These are phyloP conservation scores for Mylabris sibirica DNA, from an alignment of 2,888 invertebrate genomes.

Conservation along the genomic window DNA sequence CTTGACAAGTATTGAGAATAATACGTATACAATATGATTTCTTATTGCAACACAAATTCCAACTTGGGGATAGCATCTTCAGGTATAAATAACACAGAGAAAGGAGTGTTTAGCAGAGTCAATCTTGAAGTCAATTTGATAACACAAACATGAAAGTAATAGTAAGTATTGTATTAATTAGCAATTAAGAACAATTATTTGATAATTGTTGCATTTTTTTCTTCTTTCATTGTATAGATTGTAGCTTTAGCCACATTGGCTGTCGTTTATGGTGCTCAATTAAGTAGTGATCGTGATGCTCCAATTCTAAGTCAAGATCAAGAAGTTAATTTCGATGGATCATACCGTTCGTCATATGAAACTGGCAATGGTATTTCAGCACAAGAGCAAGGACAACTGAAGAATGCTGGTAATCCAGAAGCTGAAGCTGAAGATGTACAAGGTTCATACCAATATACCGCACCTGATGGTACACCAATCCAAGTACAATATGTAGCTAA, in stretches of 20 bases:
- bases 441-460: conserved; percentile 43
- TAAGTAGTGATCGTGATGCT: conserved; percentile 44
- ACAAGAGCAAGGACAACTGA: conserved; percentile 56
- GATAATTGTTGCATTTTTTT: conserved; percentile 18
- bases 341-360: conserved; percentile 61
- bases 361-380: conserved; percentile 64
- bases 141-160: conserved; percentile 25
- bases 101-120: conserved; percentile 22
- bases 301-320: conserved; percentile 53
- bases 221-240: conserved; percentile 37
- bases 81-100: conserved; percentile 28
- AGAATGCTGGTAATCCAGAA: conserved; percentile 50
- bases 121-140: conserved; percentile 20
- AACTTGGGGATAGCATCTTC: conserved; percentile 22
- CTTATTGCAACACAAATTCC: conserved; percentile 26
- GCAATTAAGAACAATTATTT: neutral
- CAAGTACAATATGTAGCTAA: conserved; percentile 40
- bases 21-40: conserved; percentile 29
- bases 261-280: conserved; percentile 44
- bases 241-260: conserved; percentile 45
- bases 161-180: conserved; percentile 24
- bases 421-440: conserved; percentile 47
- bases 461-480: conserved; percentile 46
- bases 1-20: conserved; percentile 30
- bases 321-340: conserved; percentile 62